These are phyloP conservation scores for Bombycilla garrulus DNA, from an alignment of 2,113 vertebrate genomes.

Conservation along the genomic window DNA sequence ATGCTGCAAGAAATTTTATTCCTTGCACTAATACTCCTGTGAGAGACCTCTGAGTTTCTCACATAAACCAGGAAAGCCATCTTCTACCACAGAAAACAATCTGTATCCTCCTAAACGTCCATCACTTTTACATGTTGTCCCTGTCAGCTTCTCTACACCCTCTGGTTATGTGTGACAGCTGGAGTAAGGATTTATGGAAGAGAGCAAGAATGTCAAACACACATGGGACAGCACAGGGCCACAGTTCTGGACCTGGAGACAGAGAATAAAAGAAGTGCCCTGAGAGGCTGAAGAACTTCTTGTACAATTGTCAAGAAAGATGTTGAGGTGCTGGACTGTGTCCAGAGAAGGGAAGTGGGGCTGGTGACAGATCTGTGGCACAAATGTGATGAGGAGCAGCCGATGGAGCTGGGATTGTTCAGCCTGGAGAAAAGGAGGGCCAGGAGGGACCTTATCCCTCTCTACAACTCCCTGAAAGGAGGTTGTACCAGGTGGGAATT, in stretches of 20 bases:
- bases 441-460: neutral
- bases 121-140: neutral
- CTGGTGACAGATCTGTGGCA: neutral
- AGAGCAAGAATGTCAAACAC: neutral
- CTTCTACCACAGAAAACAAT: neutral
- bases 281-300: neutral
- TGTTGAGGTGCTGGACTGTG: fast-evolving
- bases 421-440: neutral
- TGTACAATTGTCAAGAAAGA: neutral
- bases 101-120: neutral
- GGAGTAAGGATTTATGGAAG: neutral
- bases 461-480: neutral
- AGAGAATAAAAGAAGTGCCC: neutral
- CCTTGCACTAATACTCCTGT: neutral
- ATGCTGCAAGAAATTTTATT: neutral
- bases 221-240: neutral
- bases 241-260: neutral
- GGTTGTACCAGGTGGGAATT: neutral
- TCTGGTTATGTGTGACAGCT: neutral
- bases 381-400: neutral
- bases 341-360: neutral
- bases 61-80: neutral
- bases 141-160: neutral
- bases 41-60: neutral
- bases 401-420: neutral